Base-by-base conservation (phyloP, 2,113 vertebrate genomes). In the Motacilla tschutschensis region DNA sequence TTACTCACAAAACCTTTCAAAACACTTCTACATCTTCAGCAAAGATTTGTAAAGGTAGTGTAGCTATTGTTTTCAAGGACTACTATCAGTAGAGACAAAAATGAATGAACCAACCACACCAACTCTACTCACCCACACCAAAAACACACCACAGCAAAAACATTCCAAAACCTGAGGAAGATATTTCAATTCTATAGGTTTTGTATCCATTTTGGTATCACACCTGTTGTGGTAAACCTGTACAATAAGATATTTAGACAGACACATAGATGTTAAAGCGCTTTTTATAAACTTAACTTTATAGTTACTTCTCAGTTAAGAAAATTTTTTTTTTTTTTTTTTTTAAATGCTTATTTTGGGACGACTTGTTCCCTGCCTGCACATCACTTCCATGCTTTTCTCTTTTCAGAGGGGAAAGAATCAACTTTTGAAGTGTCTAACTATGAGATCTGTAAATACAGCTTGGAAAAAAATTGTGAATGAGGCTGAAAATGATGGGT, bases 401-500 rank as follows among this genome's bases (percentile, higher is more conserved):
- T 87, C 10, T 14, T 25, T 80, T 80, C 18, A 60, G 46, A 74
- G 20, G 14, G 58, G 17, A 43, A 28, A 83, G 29, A 53, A 59
- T 72, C 29, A 48, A 14, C 6, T 74, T 88, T n/a, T 72, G 17
- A 67, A 51, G 5, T 46, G 14, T 5, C 4, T 40, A 48, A 48
- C 44, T 70, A 12, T 38, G 59, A 69, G 26, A 76, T 48, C n/a
- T 84, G 38, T 81, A 65, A 86, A 75, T 57, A 65, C 4, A 62
- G 26, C 38, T 86, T 57, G 65, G 41, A 36, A 75, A 73, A 66
- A 63, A 43, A 16, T 60, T 12, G 6, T 18, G 21, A 64, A 67
- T 72, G 46, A 64, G 48, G 40, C 55, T 86, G 71, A 79, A 91
- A 90, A 88, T 84, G 50, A 90, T 40, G 71, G 31, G n/a, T 78